Evolutionary conservation across 2,888 invertebrate genomes (phyloP).

Genomic region (Mimas tiliae): DNA sequence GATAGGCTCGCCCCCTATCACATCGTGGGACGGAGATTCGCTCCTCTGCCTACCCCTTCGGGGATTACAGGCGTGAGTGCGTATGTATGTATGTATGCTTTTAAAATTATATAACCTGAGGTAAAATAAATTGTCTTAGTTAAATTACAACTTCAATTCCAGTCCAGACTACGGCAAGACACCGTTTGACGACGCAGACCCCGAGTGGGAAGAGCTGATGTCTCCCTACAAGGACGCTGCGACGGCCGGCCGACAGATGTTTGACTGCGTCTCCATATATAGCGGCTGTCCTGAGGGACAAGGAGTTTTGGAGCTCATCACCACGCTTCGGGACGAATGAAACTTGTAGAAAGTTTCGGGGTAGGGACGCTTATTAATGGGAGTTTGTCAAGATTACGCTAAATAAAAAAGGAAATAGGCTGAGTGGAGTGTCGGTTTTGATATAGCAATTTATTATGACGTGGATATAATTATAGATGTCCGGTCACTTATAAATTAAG

Average conservation of each 20-base stretch:
- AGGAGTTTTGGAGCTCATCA: slow-evolving; percentile 86
- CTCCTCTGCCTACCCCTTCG: no score
- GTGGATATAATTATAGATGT: no score
- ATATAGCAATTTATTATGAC: no score
- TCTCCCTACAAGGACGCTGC: slow-evolving; percentile 86
- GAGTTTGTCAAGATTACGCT: background rate
- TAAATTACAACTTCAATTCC: slow-evolving; percentile 46
- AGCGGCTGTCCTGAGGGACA: slow-evolving; percentile 85
- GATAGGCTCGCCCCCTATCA: no score
- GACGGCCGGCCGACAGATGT: slow-evolving; percentile 86
- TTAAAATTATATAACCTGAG: no score
- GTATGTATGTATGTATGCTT: background rate
- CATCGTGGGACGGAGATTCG: no score
- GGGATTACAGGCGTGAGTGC: no score
- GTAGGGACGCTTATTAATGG: background rate
- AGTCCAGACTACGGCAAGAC: slow-evolving; percentile 85
- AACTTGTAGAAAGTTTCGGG: background rate
- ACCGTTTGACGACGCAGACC: slow-evolving; percentile 75
- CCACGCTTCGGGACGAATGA: slow-evolving; percentile 62
- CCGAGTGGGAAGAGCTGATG: slow-evolving; percentile 59
- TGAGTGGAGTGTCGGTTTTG: no score
- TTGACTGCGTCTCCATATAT: slow-evolving; percentile 86
- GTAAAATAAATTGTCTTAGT: background rate
- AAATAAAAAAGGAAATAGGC: no score
- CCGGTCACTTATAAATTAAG: no score